These are phyloP conservation scores for Carduelis carduelis DNA, from an alignment of 2,797 vertebrate species.

Conservation along the genomic window DNA sequence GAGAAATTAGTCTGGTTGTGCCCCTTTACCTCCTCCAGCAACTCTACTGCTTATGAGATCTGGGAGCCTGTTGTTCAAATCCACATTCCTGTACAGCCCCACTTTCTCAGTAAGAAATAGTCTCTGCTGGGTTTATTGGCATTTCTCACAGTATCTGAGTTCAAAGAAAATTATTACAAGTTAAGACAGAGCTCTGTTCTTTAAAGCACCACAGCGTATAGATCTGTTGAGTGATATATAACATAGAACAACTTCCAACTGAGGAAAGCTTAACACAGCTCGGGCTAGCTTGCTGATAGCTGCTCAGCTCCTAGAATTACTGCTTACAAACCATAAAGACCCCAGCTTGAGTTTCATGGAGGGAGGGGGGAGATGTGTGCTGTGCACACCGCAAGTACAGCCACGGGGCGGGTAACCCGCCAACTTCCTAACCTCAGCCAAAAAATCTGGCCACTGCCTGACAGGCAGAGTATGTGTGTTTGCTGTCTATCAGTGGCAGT, in stretches of 20 bases:
- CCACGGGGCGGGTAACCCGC: constrained; percentile 9
- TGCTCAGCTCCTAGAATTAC: constrained; percentile 68
- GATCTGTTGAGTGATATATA: constrained; percentile 70
- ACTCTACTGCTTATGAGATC: constrained; percentile 16
- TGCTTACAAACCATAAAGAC: constrained; percentile 66
- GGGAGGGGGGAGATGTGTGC: not conserved
- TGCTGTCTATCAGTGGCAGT: not conserved
- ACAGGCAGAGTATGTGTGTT: not conserved
- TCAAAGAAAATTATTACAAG: constrained; percentile 78
- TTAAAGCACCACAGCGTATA: constrained; percentile 66
- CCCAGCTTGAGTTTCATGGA: constrained; percentile 58
- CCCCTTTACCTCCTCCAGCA: constrained; percentile 34
- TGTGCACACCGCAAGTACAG: constrained; percentile 15
- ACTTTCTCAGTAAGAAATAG: constrained; percentile 69
- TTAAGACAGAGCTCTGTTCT: constrained; percentile 71
- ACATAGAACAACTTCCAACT: constrained; percentile 66
- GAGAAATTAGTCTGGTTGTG: not conserved
- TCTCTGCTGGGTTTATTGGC: constrained; percentile 71
- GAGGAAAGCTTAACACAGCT: constrained; percentile 65
- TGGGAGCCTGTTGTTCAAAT: constrained; percentile 45
- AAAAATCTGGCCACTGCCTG: constrained; percentile 49
- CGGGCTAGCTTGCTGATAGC: constrained; percentile 58
- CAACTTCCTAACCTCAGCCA: constrained; percentile 41
- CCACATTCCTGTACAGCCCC: constrained; percentile 24
- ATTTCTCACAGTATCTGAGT: constrained; percentile 76